Evolutionary conservation across 1,140 invertebrate genomes (phyloP).

Genomic region (Drosophila kikkawai): DNA sequence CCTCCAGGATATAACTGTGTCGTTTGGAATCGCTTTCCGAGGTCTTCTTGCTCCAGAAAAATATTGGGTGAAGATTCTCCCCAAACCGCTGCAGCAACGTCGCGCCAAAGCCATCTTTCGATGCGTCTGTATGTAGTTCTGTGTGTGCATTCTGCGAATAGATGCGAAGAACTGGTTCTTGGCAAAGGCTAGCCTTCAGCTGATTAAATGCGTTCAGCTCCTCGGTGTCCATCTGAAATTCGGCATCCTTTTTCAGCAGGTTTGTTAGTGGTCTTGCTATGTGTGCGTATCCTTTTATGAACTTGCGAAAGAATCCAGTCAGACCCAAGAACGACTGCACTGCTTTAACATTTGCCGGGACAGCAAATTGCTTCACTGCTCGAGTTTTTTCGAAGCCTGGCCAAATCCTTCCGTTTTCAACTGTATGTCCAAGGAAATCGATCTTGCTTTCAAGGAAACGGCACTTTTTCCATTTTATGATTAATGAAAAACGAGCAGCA

Average conservation of each 20-base stretch:
- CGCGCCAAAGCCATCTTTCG: constrained; percentile 1
- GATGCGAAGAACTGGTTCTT: background rate
- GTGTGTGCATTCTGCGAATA: background rate
- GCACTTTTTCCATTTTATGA: background rate
- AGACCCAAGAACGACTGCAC: background rate
- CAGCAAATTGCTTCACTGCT: background rate
- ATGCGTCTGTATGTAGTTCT: background rate
- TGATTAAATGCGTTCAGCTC: too few species aligned
- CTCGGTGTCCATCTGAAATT: too few species aligned
- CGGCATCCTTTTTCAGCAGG: background rate
- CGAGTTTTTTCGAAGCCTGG: background rate
- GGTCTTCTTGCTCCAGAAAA: background rate
- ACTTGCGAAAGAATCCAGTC: background rate
- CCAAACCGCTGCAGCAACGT: background rate
- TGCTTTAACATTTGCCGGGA: background rate
- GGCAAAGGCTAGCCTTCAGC: background rate
- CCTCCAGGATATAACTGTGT: background rate
- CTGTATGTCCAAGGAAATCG: background rate
- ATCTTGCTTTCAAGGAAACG: too few species aligned
- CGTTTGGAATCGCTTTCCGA: background rate
- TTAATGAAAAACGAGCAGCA: too few species aligned
- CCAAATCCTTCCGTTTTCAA: background rate
- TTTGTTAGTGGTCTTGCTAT: background rate
- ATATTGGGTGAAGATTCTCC: too few species aligned
- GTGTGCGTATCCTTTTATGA: background rate